A percentile compares a stretch with the other conserved stretches of the same genome.
Evolutionary conservation across 92 coral and sea anemone species (phyloP).

Genomic region (Palythoa grandis): DNA sequence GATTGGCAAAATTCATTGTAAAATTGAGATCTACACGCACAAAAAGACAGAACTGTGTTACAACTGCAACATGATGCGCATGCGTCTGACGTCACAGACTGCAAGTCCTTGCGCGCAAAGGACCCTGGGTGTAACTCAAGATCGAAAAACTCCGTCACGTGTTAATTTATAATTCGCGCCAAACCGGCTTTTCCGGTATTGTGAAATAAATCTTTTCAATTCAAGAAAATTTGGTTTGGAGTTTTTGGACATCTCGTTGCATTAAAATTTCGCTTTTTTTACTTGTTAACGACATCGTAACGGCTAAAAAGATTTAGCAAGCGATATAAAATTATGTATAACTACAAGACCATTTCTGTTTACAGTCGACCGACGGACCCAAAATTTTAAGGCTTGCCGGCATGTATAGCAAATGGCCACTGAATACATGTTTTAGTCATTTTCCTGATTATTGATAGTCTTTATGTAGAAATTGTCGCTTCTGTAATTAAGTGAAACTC

Average conservation of each 20-base stretch:
- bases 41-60: conserved; percentile 59
- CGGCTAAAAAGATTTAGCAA: no score
- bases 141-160: conserved; percentile 43
- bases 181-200: conserved; percentile 28
- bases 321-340: no score
- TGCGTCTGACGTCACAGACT: conserved; percentile 69
- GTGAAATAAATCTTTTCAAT: neutral
- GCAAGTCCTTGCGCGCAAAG: conserved; percentile 7
- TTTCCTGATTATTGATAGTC: no score
- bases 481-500: no score
- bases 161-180: neutral
- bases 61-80: conserved; percentile 62
- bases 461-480: no score
- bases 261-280: no score
- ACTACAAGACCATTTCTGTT: no score
- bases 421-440: no score
- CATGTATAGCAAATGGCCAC: no score
- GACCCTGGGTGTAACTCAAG: conserved; percentile 23
- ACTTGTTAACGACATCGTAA: neutral
- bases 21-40: conserved; percentile 49
- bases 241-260: no score
- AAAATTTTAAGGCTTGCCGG: no score
- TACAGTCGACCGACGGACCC: no score
- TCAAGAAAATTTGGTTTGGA: neutral
- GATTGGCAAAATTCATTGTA: conserved; percentile 34